These are phyloP conservation scores for Solea solea DNA, from an alignment of 2,113 vertebrate genomes.

Conservation along the genomic window DNA sequence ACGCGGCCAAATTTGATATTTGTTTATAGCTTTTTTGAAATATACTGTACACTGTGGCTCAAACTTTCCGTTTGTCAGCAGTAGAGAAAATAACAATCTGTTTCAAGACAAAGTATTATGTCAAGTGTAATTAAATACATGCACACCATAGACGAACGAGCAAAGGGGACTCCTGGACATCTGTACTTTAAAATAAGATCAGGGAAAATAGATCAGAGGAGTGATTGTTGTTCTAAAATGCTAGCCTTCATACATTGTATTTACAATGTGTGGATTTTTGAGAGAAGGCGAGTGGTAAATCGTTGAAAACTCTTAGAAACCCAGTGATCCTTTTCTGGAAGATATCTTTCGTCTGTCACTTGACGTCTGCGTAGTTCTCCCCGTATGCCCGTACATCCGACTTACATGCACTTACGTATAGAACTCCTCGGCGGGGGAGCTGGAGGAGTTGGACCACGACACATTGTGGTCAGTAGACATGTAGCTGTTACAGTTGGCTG, in stretches of 20 bases:
- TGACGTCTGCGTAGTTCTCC: neutral
- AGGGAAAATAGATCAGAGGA: neutral
- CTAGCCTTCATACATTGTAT: neutral
- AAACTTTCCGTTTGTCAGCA: neutral
- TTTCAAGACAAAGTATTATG: too few species aligned
- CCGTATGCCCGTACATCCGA: constrained; percentile 56
- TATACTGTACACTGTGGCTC: too few species aligned
- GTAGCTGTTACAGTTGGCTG: constrained; percentile 90
- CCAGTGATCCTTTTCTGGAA: constrained; percentile 14
- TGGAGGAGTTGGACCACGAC: constrained; percentile 89
- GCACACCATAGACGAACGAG: too few species aligned
- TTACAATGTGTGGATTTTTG: neutral
- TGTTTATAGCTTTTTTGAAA: too few species aligned
- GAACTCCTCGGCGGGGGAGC: constrained; percentile 96
- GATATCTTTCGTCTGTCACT: constrained; percentile 15
- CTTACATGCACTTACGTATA: constrained; percentile 97
- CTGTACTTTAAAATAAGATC: too few species aligned
- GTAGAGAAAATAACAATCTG: neutral
- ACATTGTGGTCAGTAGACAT: constrained; percentile 87
- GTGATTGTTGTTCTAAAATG: neutral
- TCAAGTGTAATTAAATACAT: too few species aligned
- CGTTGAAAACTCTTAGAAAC: neutral
- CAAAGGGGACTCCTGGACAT: too few species aligned
- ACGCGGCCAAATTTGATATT: too few species aligned
- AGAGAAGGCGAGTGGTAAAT: neutral